Evolutionary conservation across 2,797 vertebrate species (phyloP).

Genomic region (Dallia pectoralis): DNA sequence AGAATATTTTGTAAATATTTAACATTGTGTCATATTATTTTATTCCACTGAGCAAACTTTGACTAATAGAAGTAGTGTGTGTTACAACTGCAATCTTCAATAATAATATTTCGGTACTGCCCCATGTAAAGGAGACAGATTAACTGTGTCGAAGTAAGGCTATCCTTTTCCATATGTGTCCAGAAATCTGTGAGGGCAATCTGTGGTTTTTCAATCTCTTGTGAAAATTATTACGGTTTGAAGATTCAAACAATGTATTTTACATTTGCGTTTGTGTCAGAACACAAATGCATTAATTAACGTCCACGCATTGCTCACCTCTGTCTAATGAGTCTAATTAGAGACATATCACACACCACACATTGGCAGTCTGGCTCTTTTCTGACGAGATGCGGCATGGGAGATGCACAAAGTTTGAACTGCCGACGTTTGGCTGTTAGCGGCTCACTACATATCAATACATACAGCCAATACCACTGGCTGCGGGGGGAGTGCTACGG

Average conservation of each 20-base stretch:
- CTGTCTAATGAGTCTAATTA: constrained; percentile 70
- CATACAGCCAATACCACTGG: neutral
- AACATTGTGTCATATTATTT: neutral
- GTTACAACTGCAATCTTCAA: neutral
- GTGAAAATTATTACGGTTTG: neutral
- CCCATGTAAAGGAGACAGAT: too few relatives aligned
- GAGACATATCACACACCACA: constrained; percentile 63
- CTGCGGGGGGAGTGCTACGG: constrained; percentile 70
- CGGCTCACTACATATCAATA: neutral
- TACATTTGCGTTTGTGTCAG: neutral
- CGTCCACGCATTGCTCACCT: constrained; percentile 44
- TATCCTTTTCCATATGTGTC: too few relatives aligned
- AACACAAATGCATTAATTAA: constrained; percentile 27
- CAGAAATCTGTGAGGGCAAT: too few relatives aligned
- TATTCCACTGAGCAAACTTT: neutral
- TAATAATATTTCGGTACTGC: too few relatives aligned
- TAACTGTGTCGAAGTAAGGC: too few relatives aligned
- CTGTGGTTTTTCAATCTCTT: too few relatives aligned
- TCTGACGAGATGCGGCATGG: neutral
- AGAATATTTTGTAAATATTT: neutral
- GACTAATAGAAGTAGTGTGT: neutral
- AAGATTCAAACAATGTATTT: constrained; percentile 2
- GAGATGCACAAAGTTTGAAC: neutral
- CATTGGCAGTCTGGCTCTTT: constrained; percentile 27
- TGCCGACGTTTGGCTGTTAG: neutral